phyloP scores from a whole-genome alignment of 1,140 invertebrate species.

The Bombus haemorrhoidalis region DNA sequence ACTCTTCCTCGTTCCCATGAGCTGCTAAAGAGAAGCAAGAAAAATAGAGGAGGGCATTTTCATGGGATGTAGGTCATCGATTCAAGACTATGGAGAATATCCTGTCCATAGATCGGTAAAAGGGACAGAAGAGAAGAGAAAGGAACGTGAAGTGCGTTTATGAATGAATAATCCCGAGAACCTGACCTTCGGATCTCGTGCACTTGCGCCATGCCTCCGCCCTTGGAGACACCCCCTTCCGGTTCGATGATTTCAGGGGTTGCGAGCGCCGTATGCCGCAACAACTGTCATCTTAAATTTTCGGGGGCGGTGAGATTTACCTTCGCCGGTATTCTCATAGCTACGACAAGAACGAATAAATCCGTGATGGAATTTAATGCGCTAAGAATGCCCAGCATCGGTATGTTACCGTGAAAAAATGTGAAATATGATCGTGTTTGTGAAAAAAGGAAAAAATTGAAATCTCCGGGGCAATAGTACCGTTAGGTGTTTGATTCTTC shows the following conservation, averaged over 20 bases:
- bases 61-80: slow-evolving; percentile 73
- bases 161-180: slow-evolving; percentile 69
- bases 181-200: slow-evolving; percentile 62
- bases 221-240: slow-evolving; percentile 76
- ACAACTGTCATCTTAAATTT: slow-evolving; percentile 67
- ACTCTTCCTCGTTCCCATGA: slow-evolving; percentile 55
- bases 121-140: slow-evolving; percentile 53
- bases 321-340: not conserved
- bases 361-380: slow-evolving; percentile 15
- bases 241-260: slow-evolving; percentile 70
- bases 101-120: slow-evolving; percentile 73
- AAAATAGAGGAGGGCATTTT: slow-evolving; percentile 45
- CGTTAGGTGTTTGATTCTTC: too few relatives aligned
- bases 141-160: slow-evolving; percentile 69
- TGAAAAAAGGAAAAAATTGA: not conserved
- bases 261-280: slow-evolving; percentile 51
- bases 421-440: not conserved
- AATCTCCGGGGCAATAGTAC: not conserved
- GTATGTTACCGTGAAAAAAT: not conserved
- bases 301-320: slow-evolving; percentile 24
- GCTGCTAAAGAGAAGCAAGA: slow-evolving; percentile 17
- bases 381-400: not conserved
- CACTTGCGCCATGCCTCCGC: slow-evolving; percentile 73
- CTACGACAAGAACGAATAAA: slow-evolving; percentile 11
- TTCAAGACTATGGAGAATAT: slow-evolving; percentile 74